Evolutionary conservation across 2,797 vertebrate genomes (phyloP).

Genomic region (Pteropus rufus): DNA sequence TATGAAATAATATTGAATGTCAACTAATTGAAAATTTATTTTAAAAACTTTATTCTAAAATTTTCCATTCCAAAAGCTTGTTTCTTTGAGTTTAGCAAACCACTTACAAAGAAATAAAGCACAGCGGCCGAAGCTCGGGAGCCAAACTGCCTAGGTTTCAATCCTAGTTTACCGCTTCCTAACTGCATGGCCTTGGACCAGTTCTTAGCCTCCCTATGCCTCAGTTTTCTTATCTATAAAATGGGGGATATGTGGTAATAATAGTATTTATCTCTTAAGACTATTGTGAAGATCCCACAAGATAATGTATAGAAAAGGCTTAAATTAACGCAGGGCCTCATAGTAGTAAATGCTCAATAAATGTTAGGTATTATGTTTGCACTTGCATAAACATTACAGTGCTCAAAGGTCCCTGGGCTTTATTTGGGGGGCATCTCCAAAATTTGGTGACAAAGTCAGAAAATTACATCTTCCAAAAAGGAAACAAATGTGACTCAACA

Average conservation of each 20-base stretch:
- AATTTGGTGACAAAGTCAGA: slow-evolving; percentile 8
- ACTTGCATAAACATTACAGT: not conserved
- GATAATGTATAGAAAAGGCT: not conserved
- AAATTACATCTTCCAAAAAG: not conserved
- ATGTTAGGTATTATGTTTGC: not conserved
- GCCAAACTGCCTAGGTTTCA: not conserved
- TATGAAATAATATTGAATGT: too few species aligned
- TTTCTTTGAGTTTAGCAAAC: slow-evolving; percentile 27
- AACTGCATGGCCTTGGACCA: not conserved
- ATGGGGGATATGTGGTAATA: not conserved
- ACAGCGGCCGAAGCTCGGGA: not conserved
- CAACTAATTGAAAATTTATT: not conserved
- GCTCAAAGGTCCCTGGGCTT: not conserved
- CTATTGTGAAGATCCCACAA: not conserved
- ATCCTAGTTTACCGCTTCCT: not conserved
- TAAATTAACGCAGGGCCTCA: not conserved
- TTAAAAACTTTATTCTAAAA: slow-evolving; percentile 10
- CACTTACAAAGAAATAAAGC: not conserved
- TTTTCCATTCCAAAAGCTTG: not conserved
- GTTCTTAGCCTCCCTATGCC: not conserved
- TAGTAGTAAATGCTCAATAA: not conserved
- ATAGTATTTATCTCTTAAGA: not conserved
- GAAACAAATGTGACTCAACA: slow-evolving; percentile 1
- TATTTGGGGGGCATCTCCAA: not conserved
- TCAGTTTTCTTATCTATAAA: slow-evolving; percentile 38